Base-by-base conservation (phyloP, 2,113 vertebrate species). In the Raja brachyura region DNA sequence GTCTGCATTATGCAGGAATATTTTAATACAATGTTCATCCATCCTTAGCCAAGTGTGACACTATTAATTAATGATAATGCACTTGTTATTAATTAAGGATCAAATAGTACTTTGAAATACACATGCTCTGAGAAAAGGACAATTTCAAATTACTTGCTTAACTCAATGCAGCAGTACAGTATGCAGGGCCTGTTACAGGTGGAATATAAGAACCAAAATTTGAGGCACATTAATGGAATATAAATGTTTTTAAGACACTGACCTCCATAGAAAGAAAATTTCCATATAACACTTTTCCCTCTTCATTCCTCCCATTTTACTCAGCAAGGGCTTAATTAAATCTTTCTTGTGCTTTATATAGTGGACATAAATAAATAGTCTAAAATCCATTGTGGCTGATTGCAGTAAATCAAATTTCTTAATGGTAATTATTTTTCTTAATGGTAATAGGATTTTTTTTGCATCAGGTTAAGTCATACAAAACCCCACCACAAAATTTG, bases 11-110 rank as follows among this genome's bases (percentile, higher is more conserved):
- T 33, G 18, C 33, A 73, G 39, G 83, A 88, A 39, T 92, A 73
- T 73, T 90, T 90, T 90, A 70, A 90, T 28, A 92, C 90, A 70
- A 92, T 73, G 39, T 70, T 48, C 48, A 73, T 92, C 20, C 66
- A 70, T 39, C 33, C 33, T 28, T 61, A 48, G 90, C 39, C 10
- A 92, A 74, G 90, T 92, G 20, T 33, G 83, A 88, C 68, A 74
- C 48, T 73, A 7, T 25, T 22, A n/a, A 63, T 10, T 18, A 70
- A 70, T 25, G 86, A 90, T 6, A 70, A 90, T 70, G 68, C 88
- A 90, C 88, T 25, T 90, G 63, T 11, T 39, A 90, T 63, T 39
- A 63, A 63, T 48, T 28, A 70, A 90, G 31, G 10, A 90, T 33
- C n/a, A 66, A 39, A 39, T 39, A 68, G 33, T 73, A 92, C 73